A percentile compares a stretch with the other conserved stretches of the same genome.
Evolutionary conservation across 2,113 vertebrate species (phyloP).

Genomic region (Ictidomys tridecemlineatus): DNA sequence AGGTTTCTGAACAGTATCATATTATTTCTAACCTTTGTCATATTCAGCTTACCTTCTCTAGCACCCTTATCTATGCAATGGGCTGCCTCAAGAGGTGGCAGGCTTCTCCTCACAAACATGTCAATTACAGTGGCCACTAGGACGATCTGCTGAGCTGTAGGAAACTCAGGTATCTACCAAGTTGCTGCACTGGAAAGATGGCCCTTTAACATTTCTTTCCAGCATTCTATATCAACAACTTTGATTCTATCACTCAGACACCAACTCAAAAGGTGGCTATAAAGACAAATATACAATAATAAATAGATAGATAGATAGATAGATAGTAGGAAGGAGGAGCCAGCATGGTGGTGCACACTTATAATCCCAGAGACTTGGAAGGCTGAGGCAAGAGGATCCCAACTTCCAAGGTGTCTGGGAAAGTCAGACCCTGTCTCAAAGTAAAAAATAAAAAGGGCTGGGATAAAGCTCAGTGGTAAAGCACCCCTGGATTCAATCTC

Average conservation of each 20-base stretch:
- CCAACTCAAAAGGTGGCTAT: background rate
- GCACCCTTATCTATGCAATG: background rate
- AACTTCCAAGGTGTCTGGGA: too few species aligned
- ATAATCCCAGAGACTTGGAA: too few species aligned
- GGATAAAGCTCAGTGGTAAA: too few species aligned
- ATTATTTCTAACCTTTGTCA: background rate
- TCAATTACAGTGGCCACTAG: background rate
- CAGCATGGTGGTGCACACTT: too few species aligned
- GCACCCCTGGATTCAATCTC: too few species aligned
- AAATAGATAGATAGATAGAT: too few species aligned
- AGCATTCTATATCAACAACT: background rate
- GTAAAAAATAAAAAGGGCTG: too few species aligned
- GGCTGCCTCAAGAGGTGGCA: background rate
- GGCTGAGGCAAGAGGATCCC: too few species aligned
- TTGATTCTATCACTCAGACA: background rate
- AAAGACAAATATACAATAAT: background rate
- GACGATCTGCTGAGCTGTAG: background rate
- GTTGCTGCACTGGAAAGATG: background rate
- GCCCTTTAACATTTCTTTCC: background rate
- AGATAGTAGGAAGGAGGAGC: too few species aligned
- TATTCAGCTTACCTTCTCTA: background rate
- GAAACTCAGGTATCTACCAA: background rate
- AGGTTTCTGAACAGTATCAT: background rate
- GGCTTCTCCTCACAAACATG: background rate
- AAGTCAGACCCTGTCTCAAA: too few species aligned